Evolutionary conservation across 2,797 vertebrate genomes (phyloP), one percentile per base, ranked within the genome.

Genomic region (Natrix natrix): DNA sequence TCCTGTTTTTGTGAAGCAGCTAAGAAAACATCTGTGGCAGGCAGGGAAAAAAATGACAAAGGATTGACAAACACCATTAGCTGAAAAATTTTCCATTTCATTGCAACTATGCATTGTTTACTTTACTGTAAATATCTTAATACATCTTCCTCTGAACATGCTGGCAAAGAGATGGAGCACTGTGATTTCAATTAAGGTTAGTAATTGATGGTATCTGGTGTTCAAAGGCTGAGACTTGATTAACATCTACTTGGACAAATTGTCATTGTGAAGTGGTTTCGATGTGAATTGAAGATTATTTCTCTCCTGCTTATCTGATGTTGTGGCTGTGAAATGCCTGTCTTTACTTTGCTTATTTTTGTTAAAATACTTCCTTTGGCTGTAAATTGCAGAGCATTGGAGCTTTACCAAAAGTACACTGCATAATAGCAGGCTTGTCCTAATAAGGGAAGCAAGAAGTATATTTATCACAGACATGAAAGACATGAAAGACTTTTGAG

Each of bases 21-120:
- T 98, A 98, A 98, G 98, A 99, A 99, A 99, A 99, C 99, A 99
- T 99, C 99, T 98, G 98, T 98, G 98, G 98, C 99, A 99, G 99
- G 99, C 98, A 97, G 98, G 98, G 98, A 98, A 98, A 98, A 98
- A 98, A 98, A 98, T 98, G 98, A 99, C 98, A 98, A 99, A 98
- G 98, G 98, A 98, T 99, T 98, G 98, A 98, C 98, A 99, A 99
- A 99, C 98, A 98, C 98, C 98, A 98, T 99, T 98, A 99, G 98
- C 98, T 98, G 97, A 98, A 98, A 89, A 98, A 98, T 98, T 98
- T 98, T 98, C 98, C 98, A 97, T 99, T 98, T 98, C 98, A 98
- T 98, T 98, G 98, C 98, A 98, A 98, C 98, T 98, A 98, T 98
- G 98, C 97, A 97, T 98, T 99, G 98, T 99, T 99, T 99, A 99